phyloP scores from a whole-genome alignment of 2,113 vertebrate genomes.

The Oreochromis aureus region DNA sequence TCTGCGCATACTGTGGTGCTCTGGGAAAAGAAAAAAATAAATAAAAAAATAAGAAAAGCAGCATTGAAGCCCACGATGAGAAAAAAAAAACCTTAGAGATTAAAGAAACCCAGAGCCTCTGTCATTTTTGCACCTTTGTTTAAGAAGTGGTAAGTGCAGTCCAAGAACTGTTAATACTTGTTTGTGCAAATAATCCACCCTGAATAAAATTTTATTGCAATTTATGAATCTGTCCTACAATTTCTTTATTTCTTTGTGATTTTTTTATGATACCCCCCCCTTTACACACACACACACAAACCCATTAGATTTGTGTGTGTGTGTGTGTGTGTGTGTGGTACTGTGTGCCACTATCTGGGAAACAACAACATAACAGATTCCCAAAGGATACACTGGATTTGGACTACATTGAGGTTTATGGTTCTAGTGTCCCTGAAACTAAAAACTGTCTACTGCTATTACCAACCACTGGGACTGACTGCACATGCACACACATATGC shows the following conservation, averaged over 20 bases:
- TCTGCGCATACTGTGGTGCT: not conserved
- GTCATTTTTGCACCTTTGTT: not conserved
- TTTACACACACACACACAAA: not conserved
- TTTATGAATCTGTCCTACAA: not conserved
- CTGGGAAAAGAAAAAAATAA: not conserved
- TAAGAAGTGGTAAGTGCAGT: not conserved
- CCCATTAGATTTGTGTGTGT: not conserved
- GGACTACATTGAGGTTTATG: conserved; percentile 21
- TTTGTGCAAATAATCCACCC: not conserved
- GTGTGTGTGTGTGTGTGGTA: not conserved
- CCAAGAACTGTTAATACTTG: not conserved
- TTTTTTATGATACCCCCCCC: not conserved
- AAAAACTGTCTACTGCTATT: conserved; percentile 34
- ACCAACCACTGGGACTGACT: not conserved
- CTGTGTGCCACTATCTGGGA: not conserved
- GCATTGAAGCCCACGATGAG: not conserved
- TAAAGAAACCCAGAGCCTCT: not conserved
- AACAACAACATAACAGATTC: conserved; percentile 8
- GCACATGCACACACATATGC: not conserved
- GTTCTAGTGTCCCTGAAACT: not conserved
- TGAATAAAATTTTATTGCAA: not conserved
- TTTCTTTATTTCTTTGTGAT: not conserved
- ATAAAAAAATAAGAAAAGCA: not conserved
- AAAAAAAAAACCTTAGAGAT: not conserved
- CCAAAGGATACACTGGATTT: not conserved